Percentiles rank a stretch among this genome's conserved stretches.
These are phyloP conservation scores for Toxostoma redivivum DNA, from an alignment of 2,113 vertebrate genomes.

Conservation along the genomic window DNA sequence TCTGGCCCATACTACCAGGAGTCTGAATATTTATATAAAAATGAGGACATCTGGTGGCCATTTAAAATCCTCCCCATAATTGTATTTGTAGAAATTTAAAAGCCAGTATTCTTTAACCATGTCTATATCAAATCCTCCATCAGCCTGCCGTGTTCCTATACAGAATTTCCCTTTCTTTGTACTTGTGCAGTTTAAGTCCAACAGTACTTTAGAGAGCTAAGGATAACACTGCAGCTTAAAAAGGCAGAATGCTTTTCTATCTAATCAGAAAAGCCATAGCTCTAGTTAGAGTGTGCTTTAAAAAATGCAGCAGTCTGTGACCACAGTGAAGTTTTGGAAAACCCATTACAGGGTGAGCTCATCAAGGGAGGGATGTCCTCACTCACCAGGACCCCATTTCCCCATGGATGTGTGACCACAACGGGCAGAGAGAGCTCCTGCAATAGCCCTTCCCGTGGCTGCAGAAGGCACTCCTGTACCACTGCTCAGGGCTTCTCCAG, in stretches of 20 bases:
- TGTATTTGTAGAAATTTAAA: neutral
- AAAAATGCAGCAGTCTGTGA: neutral
- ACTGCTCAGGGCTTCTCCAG: accelerated
- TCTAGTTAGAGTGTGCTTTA: neutral
- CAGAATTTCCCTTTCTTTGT: neutral
- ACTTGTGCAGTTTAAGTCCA: neutral
- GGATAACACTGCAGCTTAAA: neutral
- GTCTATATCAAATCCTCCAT: neutral
- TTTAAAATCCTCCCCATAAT: neutral
- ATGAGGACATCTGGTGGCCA: slow-evolving; percentile 57
- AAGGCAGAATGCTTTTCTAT: neutral
- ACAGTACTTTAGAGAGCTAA: neutral
- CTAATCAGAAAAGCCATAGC: neutral
- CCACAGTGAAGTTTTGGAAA: neutral
- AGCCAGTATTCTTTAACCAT: neutral
- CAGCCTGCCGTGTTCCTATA: neutral
- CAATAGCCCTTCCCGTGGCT: accelerated
- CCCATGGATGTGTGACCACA: neutral
- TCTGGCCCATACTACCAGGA: neutral
- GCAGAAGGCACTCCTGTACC: neutral
- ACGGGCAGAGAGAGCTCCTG: accelerated
- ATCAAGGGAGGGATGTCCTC: neutral
- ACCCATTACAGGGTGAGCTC: neutral
- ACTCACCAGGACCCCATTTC: neutral
- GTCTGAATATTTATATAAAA: slow-evolving; percentile 2